phyloP scores from a whole-genome alignment of 2,113 vertebrate genomes.

The Ailurus styani region DNA sequence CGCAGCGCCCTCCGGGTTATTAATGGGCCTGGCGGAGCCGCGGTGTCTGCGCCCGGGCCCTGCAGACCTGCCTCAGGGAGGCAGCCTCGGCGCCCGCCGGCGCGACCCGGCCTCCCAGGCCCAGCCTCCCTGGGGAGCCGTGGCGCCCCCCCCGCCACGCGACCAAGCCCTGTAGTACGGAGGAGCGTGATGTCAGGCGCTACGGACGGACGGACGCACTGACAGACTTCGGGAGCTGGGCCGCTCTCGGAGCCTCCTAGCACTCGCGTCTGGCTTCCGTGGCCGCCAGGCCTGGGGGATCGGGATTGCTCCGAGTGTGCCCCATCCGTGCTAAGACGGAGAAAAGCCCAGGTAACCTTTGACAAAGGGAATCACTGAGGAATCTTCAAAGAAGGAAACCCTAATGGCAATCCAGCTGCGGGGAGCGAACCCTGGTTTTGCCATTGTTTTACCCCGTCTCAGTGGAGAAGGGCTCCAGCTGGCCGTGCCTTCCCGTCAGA shows the following conservation, averaged over 20 bases:
- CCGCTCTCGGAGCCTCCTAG: fast-evolving
- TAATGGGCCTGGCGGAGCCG: conserved; percentile 72
- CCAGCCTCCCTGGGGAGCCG: not conserved
- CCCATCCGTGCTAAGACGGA: not conserved
- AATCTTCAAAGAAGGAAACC: not conserved
- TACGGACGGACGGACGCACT: too few relatives aligned
- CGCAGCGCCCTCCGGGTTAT: conserved; percentile 59
- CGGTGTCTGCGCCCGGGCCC: conserved; percentile 53
- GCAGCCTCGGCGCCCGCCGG: not conserved
- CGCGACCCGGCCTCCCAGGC: not conserved
- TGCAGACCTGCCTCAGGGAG: not conserved
- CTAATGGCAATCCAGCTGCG: not conserved
- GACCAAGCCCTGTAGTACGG: not conserved
- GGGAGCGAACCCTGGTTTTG: fast-evolving
- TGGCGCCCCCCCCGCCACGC: not conserved
- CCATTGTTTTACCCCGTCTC: not conserved
- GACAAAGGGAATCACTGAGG: not conserved
- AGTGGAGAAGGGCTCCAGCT: not conserved
- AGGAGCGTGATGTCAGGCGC: not conserved
- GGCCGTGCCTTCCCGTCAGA: not conserved
- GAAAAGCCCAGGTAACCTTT: not conserved
- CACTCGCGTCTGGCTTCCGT: not conserved
- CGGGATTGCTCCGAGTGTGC: not conserved
- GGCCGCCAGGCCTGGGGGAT: not conserved
- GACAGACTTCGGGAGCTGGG: not conserved